Evolutionary conservation across 2,888 invertebrate genomes (phyloP), one percentile per base, ranked within the genome.

Genomic region (Brachyopa scutellaris): DNA sequence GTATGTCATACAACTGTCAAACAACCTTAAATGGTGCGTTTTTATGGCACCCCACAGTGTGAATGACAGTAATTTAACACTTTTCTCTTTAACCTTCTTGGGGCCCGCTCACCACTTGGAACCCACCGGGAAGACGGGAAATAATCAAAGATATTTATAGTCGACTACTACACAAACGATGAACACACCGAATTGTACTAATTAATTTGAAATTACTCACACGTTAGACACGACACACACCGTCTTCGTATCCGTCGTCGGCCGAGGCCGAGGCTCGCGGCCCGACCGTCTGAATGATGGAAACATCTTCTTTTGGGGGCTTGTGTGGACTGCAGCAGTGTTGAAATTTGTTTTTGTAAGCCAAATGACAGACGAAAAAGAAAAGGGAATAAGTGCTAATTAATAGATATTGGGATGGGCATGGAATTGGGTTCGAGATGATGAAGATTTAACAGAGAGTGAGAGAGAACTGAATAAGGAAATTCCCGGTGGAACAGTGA

Each of bases 181-280:
- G 55, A 74, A 77, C 82, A 61, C 70, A 61, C 59, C 64, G 82
- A 66, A 77, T 77, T 77, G 82, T 77, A 76, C 82, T 82, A 82
- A 82, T 82, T 82, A 82, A 76, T 82, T 82, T 82, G 76, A 82
- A 82, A 82, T 82, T 82, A 82, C 76, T 82, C 80, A 57, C 76
- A 82, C 64, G 70, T 82, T 82, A 82, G 80, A 82, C 80, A 82
- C 80, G 80, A 82, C 76, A 82, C 76, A 70, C 80, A 66, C 76
- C 76, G 57, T 57, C 57, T 69, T 77, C 69, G 69, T 29, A 6
- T 26, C 26, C 26, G n/a, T n/a, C n/a, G n/a, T n/a, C n/a, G n/a
- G n/a, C n/a, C n/a, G n/a, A n/a, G n/a, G n/a, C n/a, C n/a, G n/a
- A n/a, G n/a, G n/a, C n/a, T n/a, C n/a, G n/a, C n/a, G n/a, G n/a